Evolutionary conservation across 2,113 vertebrate species (phyloP), one percentile per base, ranked within the genome.

Genomic region (Phrynosoma platyrhinos): DNA sequence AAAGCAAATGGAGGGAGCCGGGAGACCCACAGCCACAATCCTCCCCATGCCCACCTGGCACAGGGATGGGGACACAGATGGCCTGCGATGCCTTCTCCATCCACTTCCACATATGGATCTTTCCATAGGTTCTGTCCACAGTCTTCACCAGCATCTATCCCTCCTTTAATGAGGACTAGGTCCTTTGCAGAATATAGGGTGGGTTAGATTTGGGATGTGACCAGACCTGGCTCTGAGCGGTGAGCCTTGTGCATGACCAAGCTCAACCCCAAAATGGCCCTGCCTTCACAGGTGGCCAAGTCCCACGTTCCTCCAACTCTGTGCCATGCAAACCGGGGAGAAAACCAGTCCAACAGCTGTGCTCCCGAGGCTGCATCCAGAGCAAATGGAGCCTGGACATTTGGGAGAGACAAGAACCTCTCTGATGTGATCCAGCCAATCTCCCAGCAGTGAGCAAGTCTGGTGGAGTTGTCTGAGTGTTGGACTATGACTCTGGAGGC

Each of bases 21-120:
- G 66, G 9, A 0, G 4, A 53, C 72, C 40, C 42, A 30, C 18
- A 0, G 4, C 21, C 1, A 4, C 1, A 0, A 40, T 53, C 32
- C 0, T 13, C 55, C 55, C 9, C 55, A 58, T 58, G 55, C 77
- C 27, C 77, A 30, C 36, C 36, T 36, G 36, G 36, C 36, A 36
- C 36, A 36, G 36, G 36, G 36, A 36, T 36, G 36, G 36, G 36
- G 36, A 36, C 36, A 2, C 36, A 36, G 36, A 36, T 36, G 36
- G 36, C 36, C 36, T 36, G 36, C 78, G 25, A 42, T 1, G 40
- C 27, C 20, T 76, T 36, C 42, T 5, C 42, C 9, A 16, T 5
- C 4, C 42, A 68, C 66, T 68, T 66, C 4, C 64, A 66, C 32
- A 36, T 36, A 36, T 2, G 36, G 36, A 36, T 36, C 36, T 36